Percentiles rank a stretch among this genome's conserved stretches.
Evolutionary conservation across 2,888 invertebrate genomes (phyloP).

Genomic region (Taenaris catops): DNA sequence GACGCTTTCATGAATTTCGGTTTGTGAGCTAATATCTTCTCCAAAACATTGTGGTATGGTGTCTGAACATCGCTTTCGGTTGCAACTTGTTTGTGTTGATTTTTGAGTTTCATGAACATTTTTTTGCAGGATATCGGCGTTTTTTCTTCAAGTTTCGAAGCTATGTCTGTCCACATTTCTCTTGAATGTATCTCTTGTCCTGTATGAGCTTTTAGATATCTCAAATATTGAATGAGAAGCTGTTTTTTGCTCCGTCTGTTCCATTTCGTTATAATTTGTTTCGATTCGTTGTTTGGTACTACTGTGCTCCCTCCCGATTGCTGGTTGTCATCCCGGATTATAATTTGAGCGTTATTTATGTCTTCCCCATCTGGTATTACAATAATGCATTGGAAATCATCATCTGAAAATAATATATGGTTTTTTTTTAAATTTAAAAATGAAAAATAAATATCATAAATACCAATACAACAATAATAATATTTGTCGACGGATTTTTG

Average conservation of each 20-base stretch:
- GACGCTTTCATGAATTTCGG: constrained; percentile 41
- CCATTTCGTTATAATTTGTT: constrained; percentile 41
- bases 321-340: constrained; percentile 30
- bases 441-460: no score
- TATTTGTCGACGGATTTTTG: no score
- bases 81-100: constrained; percentile 34
- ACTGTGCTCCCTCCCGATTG: constrained; percentile 12
- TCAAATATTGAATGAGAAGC: constrained; percentile 47
- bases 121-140: constrained; percentile 44
- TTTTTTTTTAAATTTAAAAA: no score
- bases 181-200: constrained; percentile 42
- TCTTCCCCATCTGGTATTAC: constrained; percentile 64
- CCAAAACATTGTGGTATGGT: constrained; percentile 38
- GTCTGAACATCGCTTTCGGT: constrained; percentile 25
- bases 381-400: constrained; percentile 66
- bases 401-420: no score
- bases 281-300: constrained; percentile 13
- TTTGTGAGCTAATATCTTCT: constrained; percentile 47
- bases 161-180: constrained; percentile 58
- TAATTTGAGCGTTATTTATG: constrained; percentile 39
- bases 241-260: constrained; percentile 46
- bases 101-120: constrained; percentile 51
- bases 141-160: constrained; percentile 43
- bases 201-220: constrained; percentile 47
- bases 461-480: no score